A percentile compares a stretch with the other conserved stretches of the same genome.
phyloP scores from a whole-genome alignment of 2,888 invertebrate species.

The Mimas tiliae region DNA sequence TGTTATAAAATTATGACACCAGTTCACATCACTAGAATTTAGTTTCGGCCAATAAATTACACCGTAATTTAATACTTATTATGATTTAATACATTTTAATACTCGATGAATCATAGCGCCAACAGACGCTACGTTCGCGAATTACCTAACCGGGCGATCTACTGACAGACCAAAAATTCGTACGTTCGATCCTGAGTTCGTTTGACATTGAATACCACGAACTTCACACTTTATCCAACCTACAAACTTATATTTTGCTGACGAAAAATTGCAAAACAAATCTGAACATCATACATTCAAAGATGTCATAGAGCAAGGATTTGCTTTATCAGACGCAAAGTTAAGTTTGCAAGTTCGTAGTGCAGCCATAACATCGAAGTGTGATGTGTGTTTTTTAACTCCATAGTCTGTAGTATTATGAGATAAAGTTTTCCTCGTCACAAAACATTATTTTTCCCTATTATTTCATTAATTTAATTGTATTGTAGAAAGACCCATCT shows the following conservation, averaged over 20 bases:
- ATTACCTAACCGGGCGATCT: slow-evolving; percentile 51
- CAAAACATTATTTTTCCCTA: neutral
- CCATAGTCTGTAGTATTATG: neutral
- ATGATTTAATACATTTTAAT: slow-evolving; percentile 50
- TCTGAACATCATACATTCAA: neutral
- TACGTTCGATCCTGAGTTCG: slow-evolving; percentile 57
- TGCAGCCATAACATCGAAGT: neutral
- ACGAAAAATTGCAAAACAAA: neutral
- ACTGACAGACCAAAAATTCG: slow-evolving; percentile 53
- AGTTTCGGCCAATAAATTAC: slow-evolving; percentile 43
- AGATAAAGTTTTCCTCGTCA: neutral
- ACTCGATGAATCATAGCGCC: slow-evolving; percentile 41
- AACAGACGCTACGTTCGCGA: slow-evolving; percentile 39
- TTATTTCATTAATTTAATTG: neutral
- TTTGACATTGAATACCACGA: slow-evolving; percentile 49
- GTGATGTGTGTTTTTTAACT: neutral
- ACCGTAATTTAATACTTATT: slow-evolving; percentile 41
- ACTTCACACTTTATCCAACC: slow-evolving; percentile 39
- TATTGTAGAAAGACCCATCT: neutral
- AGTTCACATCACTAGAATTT: slow-evolving; percentile 18
- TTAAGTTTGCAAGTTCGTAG: neutral
- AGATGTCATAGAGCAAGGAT: neutral
- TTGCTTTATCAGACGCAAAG: neutral
- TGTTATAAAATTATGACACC: slow-evolving; percentile 26
- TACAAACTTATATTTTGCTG: slow-evolving; percentile 10